Evolutionary conservation across 2,113 vertebrate genomes (phyloP), one percentile per base, ranked within the genome.

Genomic region (Planiliza haematocheilus): DNA sequence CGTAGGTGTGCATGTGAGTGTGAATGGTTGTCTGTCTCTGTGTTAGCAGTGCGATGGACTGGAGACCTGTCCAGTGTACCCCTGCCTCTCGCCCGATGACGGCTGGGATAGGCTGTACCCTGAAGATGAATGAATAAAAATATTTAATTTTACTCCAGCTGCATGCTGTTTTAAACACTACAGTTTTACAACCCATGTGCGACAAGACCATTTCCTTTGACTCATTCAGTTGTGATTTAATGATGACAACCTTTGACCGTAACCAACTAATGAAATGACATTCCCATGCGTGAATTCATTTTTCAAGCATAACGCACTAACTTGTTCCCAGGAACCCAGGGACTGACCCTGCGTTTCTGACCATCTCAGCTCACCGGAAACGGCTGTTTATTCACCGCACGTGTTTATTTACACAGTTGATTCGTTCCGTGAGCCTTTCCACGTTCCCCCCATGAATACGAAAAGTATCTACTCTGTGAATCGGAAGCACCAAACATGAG

Each of bases 311-410:
- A 51, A 52, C 24, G 38, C 14, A 2, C 24, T 20, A 45, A 18
- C n/a, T 66, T 16, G 24, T 88, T 82, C 84, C 82, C 86, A 82
- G 16, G 18, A 30, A 76, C 49, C 34, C 34, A 4, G 34, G 43
- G 43, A 6, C 0, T 53, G 49, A 75, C 72, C 58, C 24, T 55
- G 13, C 36, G 63, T 75, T 64, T 78, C 34, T 65, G 16, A 43
- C 52, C 30, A 48, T 13, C 46, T 48, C 21, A 2, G 37, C 7
- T 1, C 10, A 12, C 3, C 16, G 71, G 83, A 87, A 78, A 74
- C 18, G n/a, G 45, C 37, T 82, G 55, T 82, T 79, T 75, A 83
- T 73, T 51, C 13, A 17, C 7, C 20, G 2, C 17, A 18, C 8
- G n/a, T 52, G 45, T 59, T 67, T 82, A 46, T 67, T 79, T 39